Conservation (phyloP, 2,797 vertebrate species). For the Coranthus polyacanthus region DNA sequence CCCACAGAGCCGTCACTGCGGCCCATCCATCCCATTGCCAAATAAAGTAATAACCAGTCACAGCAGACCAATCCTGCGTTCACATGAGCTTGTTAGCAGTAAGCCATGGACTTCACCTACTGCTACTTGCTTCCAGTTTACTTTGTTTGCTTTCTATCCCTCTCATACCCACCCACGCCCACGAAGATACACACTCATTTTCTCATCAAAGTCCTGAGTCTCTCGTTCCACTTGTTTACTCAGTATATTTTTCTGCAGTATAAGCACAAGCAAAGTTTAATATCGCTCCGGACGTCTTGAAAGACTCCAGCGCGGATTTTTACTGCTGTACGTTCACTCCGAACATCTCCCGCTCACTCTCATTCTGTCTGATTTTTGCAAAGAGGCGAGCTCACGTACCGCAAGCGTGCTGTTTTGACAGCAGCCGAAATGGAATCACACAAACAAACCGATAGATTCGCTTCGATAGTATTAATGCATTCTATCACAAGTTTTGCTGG, state of each 20-base stretch:
- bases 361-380: conserved; percentile 18
- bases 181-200: conserved; percentile 10
- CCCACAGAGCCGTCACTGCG: no score
- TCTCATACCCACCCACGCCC: conserved; percentile 16
- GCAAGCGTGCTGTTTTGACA: conserved; percentile 47
- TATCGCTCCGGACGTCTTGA: conserved; percentile 45
- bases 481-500: conserved; percentile 48
- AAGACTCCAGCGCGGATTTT: conserved; percentile 38
- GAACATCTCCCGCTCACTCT: conserved; percentile 11
- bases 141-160: conserved; percentile 14
- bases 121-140: conserved; percentile 12
- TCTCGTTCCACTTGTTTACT: conserved; percentile 41
- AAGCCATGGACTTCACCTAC: conserved; percentile 11
- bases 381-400: conserved; percentile 13
- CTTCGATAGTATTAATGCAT: conserved; percentile 50
- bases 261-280: conserved; percentile 41
- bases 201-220: conserved; percentile 19
- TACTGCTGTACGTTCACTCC: conserved; percentile 33
- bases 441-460: conserved; percentile 47
- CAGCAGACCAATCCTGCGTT: no score
- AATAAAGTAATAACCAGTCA: no score
- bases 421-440: conserved; percentile 31
- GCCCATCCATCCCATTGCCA: no score
- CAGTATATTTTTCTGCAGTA: conserved; percentile 32
- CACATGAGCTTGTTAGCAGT: no score